phyloP scores from a whole-genome alignment of 2,888 invertebrate species.

The Platycheirus albimanus region DNA sequence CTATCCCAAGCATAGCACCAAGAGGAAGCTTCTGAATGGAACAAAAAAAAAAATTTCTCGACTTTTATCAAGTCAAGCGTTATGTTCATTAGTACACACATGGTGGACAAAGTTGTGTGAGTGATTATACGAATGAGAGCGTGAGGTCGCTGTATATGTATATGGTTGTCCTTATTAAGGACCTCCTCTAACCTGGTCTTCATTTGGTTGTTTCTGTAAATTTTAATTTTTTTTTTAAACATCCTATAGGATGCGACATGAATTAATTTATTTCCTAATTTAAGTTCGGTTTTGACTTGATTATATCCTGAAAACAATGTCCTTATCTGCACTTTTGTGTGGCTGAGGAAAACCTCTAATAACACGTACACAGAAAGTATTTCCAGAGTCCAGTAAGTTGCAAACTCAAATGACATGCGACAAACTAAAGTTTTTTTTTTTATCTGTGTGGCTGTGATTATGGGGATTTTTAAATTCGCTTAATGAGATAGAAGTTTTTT shows the following conservation, averaged over 20 bases:
- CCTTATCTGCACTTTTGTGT: conserved; percentile 37
- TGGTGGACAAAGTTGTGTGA: conserved; percentile 29
- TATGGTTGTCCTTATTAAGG: not conserved
- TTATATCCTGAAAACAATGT: conserved; percentile 44
- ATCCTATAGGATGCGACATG: conserved; percentile 48
- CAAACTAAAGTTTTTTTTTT: conserved; percentile 18
- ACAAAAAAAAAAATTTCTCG: not conserved
- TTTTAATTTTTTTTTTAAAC: not conserved
- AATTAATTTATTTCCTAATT: conserved; percentile 66
- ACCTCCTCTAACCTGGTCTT: not conserved
- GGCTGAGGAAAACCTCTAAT: conserved; percentile 8
- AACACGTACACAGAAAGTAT: conserved; percentile 36
- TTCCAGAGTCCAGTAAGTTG: conserved; percentile 2
- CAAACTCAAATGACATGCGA: conserved; percentile 37
- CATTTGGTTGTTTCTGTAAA: not conserved
- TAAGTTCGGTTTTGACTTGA: conserved; percentile 51
- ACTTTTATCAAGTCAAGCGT: conserved; percentile 49
- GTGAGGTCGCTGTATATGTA: conserved; percentile 6
- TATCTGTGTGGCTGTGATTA: not conserved
- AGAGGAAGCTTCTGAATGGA: not conserved
- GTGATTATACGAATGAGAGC: not conserved
- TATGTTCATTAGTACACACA: conserved; percentile 46
- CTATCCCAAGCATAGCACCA: not conserved
- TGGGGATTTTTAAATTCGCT: not conserved
- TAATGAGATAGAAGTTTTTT: not conserved